phyloP scores from a whole-genome alignment of 2,888 invertebrate genomes.

The Sepiola atlantica region DNA sequence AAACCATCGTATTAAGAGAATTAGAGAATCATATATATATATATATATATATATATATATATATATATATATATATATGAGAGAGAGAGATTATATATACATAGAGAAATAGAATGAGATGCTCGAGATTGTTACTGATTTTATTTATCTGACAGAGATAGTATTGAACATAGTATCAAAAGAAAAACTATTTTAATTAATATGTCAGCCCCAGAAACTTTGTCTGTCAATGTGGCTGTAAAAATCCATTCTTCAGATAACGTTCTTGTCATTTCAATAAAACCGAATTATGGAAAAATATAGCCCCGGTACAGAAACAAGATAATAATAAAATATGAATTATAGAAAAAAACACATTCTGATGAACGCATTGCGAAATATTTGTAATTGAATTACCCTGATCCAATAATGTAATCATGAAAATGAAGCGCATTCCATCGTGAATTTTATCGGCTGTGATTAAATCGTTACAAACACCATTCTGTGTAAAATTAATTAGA shows the following conservation, averaged over 20 bases:
- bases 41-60: no score
- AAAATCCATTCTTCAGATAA: background rate
- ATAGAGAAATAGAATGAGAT: no score
- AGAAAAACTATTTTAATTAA: no score
- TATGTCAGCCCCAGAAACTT: background rate
- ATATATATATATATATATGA: no score
- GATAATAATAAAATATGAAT: background rate
- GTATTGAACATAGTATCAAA: no score
- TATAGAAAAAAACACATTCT: background rate
- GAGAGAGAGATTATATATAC: no score
- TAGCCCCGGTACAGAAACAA: background rate
- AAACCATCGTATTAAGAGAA: no score
- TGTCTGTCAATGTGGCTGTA: background rate
- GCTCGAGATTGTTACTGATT: no score
- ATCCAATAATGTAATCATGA: background rate
- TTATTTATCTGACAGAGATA: no score
- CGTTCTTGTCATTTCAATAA: background rate
- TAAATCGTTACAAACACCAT: background rate
- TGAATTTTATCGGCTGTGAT: background rate
- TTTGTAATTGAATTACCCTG: background rate
- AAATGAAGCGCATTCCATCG: background rate
- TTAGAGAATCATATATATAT: no score
- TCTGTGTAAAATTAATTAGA: background rate
- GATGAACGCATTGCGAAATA: background rate
- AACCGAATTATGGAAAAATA: background rate